A percentile compares a stretch with the other conserved stretches of the same genome.
phyloP scores from a whole-genome alignment of 2,888 invertebrate genomes.

The Trichopria drosophilae region DNA sequence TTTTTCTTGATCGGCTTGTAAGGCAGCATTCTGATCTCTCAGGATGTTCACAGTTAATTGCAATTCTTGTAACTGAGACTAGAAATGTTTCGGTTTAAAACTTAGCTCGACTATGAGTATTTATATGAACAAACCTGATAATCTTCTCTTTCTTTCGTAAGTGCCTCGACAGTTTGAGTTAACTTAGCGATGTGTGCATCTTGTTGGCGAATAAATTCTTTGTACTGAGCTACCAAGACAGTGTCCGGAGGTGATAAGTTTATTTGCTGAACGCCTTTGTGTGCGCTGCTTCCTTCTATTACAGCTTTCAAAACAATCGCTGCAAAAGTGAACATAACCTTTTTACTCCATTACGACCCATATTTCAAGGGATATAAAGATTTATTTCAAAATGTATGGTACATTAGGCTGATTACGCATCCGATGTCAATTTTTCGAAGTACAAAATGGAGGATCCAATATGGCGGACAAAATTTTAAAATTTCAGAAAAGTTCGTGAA shows the following conservation, averaged over 20 bases:
- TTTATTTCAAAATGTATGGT: too few species aligned
- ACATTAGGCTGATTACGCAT: too few species aligned
- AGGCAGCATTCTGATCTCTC: constrained; percentile 82
- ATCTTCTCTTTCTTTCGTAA: constrained; percentile 47
- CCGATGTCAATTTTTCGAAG: too few species aligned
- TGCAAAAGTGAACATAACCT: constrained; percentile 37
- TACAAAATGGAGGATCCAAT: too few species aligned
- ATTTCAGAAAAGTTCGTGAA: too few species aligned
- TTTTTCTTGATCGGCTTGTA: constrained; percentile 67
- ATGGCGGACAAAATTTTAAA: too few species aligned
- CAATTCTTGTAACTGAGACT: constrained; percentile 66
- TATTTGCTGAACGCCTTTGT: constrained; percentile 42
- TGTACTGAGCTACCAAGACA: constrained; percentile 73
- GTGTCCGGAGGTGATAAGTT: constrained; percentile 44
- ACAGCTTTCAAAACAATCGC: constrained; percentile 64
- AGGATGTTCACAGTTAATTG: constrained; percentile 71
- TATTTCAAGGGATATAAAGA: not conserved
- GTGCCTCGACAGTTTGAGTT: constrained; percentile 41
- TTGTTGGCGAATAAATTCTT: constrained; percentile 88
- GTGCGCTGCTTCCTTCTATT: constrained; percentile 44
- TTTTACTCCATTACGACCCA: not conserved
- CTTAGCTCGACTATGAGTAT: not conserved
- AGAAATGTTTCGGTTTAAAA: not conserved
- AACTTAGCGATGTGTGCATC: constrained; percentile 69
- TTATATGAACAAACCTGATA: constrained; percentile 41